Evolutionary conservation across 1,140 invertebrate species (phyloP), one percentile per base, ranked within the genome.

Genomic region (Idris sp.): DNA sequence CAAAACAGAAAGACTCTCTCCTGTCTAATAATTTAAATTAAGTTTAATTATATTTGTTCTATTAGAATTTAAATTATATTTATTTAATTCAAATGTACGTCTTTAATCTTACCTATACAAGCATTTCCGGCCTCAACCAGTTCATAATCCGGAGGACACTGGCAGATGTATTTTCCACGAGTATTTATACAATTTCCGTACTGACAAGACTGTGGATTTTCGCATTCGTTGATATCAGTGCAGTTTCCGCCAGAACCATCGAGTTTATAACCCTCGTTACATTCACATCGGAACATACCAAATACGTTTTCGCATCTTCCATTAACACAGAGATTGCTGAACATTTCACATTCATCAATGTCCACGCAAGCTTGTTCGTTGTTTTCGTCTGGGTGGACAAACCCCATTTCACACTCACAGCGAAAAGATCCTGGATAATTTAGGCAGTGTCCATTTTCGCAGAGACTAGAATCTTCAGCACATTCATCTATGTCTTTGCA

Each of bases 291-390:
- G 84, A 96, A 97, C 91, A 95, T 95, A 9, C 96, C 95, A 83
- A 95, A 93, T 1, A 93, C 92, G 83, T 97, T 97, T 79, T 95
- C 93, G 87, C 96, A 97, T 65, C 89, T 90, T 0, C 95, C 95
- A 83, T 91, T 95, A 2, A 96, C 93, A 83, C 95, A 97, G 1
- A 97, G 88, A 79, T 96, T 95, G 78, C 91, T 92, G 85, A 97
- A 96, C 86, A 94, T 92, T 16, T 92, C 90, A 81, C 97, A 98
- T 83, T 98, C 97, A 81, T 98, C 92, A 14, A 97, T 94, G 83
- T 98, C 97, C 46, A 93, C 90, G 85, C 96, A 98, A 1, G 89
- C 89, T 67, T 92, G 92, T 78, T 94, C 90, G 74, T 92, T 90
- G 25, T 83, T 88, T 9, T 89, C 89, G 65, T 93, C 91, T 0